These are phyloP conservation scores for Neoseiulus cucumeris DNA, from an alignment of 1,140 invertebrate genomes.

Conservation along the genomic window DNA sequence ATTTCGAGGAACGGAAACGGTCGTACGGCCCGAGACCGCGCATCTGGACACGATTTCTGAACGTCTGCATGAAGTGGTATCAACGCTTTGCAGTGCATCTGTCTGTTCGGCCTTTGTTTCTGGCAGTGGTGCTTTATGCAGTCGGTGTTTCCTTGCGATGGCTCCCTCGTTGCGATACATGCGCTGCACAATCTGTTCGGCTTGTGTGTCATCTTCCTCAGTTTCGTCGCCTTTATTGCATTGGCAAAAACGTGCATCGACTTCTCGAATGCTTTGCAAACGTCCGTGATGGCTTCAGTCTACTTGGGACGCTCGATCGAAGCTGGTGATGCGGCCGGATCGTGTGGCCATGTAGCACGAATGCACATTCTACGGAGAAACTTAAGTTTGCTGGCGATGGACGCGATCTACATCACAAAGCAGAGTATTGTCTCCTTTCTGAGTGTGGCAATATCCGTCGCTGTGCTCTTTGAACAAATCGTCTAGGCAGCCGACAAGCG, in stretches of 20 bases:
- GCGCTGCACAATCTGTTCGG: too few relatives aligned
- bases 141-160: too few relatives aligned
- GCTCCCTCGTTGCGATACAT: too few relatives aligned
- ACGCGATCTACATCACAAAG: neutral
- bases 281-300: neutral
- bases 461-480: neutral
- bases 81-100: too few relatives aligned
- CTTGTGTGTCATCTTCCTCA: too few relatives aligned
- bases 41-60: too few relatives aligned
- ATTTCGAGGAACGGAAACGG: too few relatives aligned
- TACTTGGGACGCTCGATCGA: neutral
- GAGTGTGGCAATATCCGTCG: neutral
- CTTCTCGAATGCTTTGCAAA: neutral
- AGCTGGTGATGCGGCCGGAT: neutral
- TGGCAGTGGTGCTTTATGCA: too few relatives aligned
- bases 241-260: neutral
- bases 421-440: neutral
- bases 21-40: too few relatives aligned
- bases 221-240: neutral
- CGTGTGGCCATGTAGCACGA: neutral
- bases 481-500: neutral
- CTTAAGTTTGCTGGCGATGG: neutral
- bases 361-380: neutral
- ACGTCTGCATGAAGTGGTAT: too few relatives aligned
- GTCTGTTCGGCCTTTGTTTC: too few relatives aligned